phyloP scores from a whole-genome alignment of 2,797 vertebrate genomes.

The Furcifer pardalis region DNA sequence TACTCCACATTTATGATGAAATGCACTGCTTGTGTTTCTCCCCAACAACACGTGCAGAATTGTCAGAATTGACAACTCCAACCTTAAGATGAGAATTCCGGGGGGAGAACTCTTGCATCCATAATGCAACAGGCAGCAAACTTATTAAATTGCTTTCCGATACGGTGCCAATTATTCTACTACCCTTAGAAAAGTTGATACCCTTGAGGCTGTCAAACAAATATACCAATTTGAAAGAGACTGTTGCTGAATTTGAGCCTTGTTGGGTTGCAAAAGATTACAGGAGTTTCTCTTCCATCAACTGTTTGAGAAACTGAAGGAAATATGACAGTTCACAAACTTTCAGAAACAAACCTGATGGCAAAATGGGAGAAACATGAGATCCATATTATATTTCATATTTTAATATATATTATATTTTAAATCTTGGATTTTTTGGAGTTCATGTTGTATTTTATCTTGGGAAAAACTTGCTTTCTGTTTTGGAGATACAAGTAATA shows the following conservation, averaged over 20 bases:
- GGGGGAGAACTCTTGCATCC: slow-evolving; percentile 1
- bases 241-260: background rate
- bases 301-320: background rate
- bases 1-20: background rate
- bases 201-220: background rate
- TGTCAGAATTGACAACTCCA: background rate
- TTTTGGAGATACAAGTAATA: too few relatives aligned
- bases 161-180: slow-evolving; percentile 1
- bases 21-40: background rate
- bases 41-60: background rate
- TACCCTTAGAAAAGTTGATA: background rate
- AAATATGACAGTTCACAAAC: background rate
- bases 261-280: background rate
- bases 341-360: background rate
- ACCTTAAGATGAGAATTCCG: background rate
- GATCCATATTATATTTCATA: too few relatives aligned
- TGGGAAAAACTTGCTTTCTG: too few relatives aligned
- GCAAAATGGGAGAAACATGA: background rate
- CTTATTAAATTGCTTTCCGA: slow-evolving; percentile 24
- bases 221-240: background rate
- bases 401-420: too few relatives aligned
- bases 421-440: too few relatives aligned
- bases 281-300: background rate
- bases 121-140: background rate
- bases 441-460: too few relatives aligned